Evolutionary conservation across 2,888 invertebrate genomes (phyloP).

Genomic region (Nymphalis polychloros): DNA sequence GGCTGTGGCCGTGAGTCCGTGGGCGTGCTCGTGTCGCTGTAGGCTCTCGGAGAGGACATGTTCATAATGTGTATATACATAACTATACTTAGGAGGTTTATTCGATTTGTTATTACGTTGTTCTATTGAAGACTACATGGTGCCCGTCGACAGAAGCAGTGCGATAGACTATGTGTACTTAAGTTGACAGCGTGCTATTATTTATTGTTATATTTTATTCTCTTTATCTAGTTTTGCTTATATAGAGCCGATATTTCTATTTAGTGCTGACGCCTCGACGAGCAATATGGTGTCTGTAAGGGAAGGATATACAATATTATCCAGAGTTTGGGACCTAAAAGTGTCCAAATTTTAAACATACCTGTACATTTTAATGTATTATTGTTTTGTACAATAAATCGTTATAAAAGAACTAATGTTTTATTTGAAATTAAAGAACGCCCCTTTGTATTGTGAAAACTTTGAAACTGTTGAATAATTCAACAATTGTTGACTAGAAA

Average conservation of each 20-base stretch:
- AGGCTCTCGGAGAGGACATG: constrained; percentile 72
- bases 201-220: constrained; percentile 80
- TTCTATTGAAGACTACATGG: constrained; percentile 81
- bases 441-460: not conserved
- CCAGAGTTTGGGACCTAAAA: constrained; percentile 76
- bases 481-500: too few species aligned
- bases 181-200: constrained; percentile 79
- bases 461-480: not conserved
- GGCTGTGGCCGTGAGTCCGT: constrained; percentile 39
- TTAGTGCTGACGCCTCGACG: constrained; percentile 80
- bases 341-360: constrained; percentile 81
- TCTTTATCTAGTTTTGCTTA: constrained; percentile 80
- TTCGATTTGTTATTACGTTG: constrained; percentile 80
- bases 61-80: constrained; percentile 80
- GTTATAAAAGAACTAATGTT: constrained; percentile 78
- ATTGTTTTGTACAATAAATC: constrained; percentile 83
- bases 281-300: constrained; percentile 81
- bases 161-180: constrained; percentile 81
- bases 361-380: constrained; percentile 84
- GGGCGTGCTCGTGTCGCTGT: constrained; percentile 30
- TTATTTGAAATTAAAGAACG: constrained; percentile 45
- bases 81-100: constrained; percentile 80
- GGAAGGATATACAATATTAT: constrained; percentile 78
- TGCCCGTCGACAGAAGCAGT: constrained; percentile 80
- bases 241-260: constrained; percentile 78